A percentile compares a stretch with the other conserved stretches of the same genome.
Conservation (phyloP, 2,888 invertebrate species). For the Apocheima hispidaria region DNA sequence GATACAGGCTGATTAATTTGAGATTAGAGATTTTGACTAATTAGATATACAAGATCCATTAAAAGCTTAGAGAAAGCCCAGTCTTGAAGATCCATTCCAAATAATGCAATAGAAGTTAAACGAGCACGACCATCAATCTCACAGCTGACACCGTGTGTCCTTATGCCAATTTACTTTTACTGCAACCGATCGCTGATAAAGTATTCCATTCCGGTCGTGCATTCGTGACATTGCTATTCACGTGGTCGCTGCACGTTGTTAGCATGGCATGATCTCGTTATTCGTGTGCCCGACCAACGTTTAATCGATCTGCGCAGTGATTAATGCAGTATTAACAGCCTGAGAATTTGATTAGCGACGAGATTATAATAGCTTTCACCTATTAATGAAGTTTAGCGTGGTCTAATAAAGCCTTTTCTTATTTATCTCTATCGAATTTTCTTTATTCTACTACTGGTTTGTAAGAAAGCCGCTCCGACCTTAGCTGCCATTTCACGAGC, state of each 20-base stretch:
- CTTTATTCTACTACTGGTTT: constrained; percentile 28
- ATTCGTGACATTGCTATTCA: constrained; percentile 44
- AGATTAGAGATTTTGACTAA: not conserved
- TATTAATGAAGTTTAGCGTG: not conserved
- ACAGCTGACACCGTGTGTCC: constrained; percentile 33
- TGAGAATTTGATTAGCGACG: not conserved
- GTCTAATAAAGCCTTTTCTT: not conserved
- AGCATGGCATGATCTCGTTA: constrained; percentile 29
- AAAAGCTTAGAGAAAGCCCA: too few species aligned
- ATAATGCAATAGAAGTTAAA: not conserved
- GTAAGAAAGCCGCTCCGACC: constrained; percentile 56
- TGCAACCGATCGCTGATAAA: constrained; percentile 30
- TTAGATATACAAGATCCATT: too few species aligned
- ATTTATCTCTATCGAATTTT: constrained; percentile 1
- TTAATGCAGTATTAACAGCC: not conserved
- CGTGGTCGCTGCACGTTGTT: constrained; percentile 31
- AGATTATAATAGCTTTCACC: not conserved
- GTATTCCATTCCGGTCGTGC: constrained; percentile 38
- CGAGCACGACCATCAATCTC: constrained; percentile 10
- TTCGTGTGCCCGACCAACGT: constrained; percentile 11
- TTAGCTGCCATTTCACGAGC: constrained; percentile 59
- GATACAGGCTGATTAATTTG: not conserved
- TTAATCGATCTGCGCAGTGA: constrained; percentile 7
- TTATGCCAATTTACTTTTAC: constrained; percentile 41
- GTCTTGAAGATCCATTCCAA: not conserved